Evolutionary conservation across 2,888 invertebrate genomes (phyloP), one percentile per base, ranked within the genome.

Genomic region (Tyria jacobaeae): DNA sequence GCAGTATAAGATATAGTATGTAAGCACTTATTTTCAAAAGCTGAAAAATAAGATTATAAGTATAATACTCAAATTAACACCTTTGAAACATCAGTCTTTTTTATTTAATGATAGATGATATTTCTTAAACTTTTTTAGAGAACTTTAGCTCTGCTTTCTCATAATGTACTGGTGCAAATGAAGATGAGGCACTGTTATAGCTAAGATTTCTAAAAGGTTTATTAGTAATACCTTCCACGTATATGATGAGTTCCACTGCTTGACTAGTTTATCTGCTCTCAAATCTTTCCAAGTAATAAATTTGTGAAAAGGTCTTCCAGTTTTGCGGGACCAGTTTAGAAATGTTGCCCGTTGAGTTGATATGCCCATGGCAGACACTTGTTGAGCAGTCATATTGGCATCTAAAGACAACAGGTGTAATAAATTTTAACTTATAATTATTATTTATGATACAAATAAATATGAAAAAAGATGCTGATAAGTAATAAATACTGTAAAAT

Each of bases 231-330:
- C 95, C 90, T 95, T 96, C 90, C 97, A 94, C 5, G 95, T 95
- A 60, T 96, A 90, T n/a, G 97, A 97, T 17, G 94, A 88, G 83
- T 98, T 98, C 97, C 97, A 97, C 75, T 95, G 92, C 65, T 96
- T 95, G 0, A 97, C 97, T 61, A 97, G 88, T 47, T 94, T 88
- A 78, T 96, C 95, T 24, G 97, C 97, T 59, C 98, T 94, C 66
- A 97, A 84, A 87, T 99, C 99, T 84, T 98, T 98, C 99, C 99
- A 99, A 21, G 97, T 97, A 73, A 98, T 96, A 75, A 98, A 97
- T 76, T 96, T 96, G 86, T 98, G 98, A 88, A 96, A 97, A 31
- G 96, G 95, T 76, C 95, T 95, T 1, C 97, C 96, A 14, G 96
- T 97, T 54, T 93, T 89, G 79, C 95, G 95, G 76, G 98, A 96